Evolutionary conservation across 2,113 vertebrate species (phyloP).

Genomic region (Dipodomys merriami): DNA sequence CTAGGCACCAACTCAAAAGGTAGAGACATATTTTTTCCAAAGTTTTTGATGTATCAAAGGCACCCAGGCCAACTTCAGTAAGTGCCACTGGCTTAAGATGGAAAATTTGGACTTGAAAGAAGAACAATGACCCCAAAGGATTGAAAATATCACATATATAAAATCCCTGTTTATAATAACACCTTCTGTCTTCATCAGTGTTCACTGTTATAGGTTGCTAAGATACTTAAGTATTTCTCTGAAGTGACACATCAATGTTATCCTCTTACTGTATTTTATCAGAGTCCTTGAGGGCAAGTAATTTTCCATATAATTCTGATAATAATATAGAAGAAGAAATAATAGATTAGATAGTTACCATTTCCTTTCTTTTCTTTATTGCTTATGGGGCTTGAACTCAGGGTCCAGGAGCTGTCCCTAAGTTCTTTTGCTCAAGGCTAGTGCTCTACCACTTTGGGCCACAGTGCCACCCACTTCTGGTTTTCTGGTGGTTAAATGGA

Average conservation of each 20-base stretch:
- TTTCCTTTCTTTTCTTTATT: neutral
- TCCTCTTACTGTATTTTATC: slow-evolving; percentile 1
- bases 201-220: neutral
- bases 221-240: neutral
- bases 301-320: slow-evolving; percentile 11
- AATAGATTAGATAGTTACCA: neutral
- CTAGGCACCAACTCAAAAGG: slow-evolving; percentile 30
- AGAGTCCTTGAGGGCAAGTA: neutral
- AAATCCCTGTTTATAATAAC: neutral
- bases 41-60: slow-evolving; percentile 29
- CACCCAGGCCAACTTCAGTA: neutral
- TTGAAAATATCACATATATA: neutral
- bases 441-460: no score
- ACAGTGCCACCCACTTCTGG: no score
- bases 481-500: no score
- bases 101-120: neutral
- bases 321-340: neutral
- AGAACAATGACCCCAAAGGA: neutral
- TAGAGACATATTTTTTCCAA: slow-evolving; percentile 25
- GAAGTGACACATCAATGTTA: neutral
- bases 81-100: neutral
- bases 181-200: neutral
- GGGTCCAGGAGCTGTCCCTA: no score
- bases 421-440: no score
- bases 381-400: no score